A percentile compares a stretch with the other conserved stretches of the same genome.
Evolutionary conservation across 2,888 invertebrate genomes (phyloP).

Genomic region (Phortica magna): DNA sequence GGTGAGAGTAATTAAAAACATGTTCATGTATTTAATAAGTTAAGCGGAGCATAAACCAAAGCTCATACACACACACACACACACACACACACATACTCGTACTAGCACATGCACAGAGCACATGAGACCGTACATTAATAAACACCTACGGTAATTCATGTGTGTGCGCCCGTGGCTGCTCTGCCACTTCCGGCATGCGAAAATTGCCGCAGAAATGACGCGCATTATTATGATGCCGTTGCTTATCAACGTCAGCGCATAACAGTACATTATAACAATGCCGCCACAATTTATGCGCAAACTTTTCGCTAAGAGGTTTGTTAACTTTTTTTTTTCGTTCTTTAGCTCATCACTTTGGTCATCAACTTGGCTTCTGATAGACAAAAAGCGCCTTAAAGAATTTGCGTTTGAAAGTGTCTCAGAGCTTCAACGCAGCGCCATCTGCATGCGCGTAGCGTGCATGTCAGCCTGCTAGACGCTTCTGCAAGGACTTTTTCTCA

Average conservation of each 20-base stretch:
- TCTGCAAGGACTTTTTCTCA: too few relatives aligned
- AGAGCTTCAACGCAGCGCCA: too few relatives aligned
- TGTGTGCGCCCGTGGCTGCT: background rate
- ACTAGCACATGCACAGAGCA: background rate
- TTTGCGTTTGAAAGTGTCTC: too few relatives aligned
- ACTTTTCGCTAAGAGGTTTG: too few relatives aligned
- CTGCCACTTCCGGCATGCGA: conserved; percentile 25
- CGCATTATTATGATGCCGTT: conserved; percentile 10
- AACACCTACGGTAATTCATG: background rate
- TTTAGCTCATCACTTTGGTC: too few relatives aligned
- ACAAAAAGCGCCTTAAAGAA: too few relatives aligned
- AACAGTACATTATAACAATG: conserved; percentile 1
- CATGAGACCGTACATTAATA: background rate
- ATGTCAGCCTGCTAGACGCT: too few relatives aligned
- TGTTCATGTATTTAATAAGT: conserved; percentile 67
- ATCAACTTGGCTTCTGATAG: too few relatives aligned
- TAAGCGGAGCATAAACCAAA: conserved; percentile 51
- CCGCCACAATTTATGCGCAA: background rate
- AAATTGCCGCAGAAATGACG: conserved; percentile 25
- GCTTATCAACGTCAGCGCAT: background rate
- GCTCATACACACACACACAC: conserved; percentile 1
- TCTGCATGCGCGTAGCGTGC: too few relatives aligned
- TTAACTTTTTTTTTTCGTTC: too few relatives aligned
- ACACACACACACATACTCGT: background rate
- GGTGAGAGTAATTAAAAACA: conserved; percentile 65